phyloP scores from a whole-genome alignment of 2,113 vertebrate genomes.

The Elaphurus davidianus region DNA sequence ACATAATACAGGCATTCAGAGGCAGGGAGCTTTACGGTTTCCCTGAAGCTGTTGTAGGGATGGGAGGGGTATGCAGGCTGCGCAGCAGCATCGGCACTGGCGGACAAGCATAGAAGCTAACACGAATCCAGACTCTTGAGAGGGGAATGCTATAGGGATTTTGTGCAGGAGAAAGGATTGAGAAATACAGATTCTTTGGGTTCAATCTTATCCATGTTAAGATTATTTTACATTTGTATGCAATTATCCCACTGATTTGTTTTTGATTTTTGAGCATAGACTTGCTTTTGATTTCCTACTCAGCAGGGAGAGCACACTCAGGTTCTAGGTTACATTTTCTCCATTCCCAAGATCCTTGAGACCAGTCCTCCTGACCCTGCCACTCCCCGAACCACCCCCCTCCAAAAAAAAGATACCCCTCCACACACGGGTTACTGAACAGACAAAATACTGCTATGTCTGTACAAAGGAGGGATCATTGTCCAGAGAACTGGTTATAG shows the following conservation, averaged over 20 bases:
- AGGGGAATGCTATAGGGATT: neutral
- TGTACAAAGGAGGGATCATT: neutral
- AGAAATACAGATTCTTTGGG: neutral
- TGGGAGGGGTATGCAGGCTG: neutral
- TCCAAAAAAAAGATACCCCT: neutral
- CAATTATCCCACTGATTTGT: neutral
- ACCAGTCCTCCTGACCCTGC: neutral
- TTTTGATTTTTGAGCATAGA: slow-evolving; percentile 21
- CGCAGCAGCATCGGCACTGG: neutral
- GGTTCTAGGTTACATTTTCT: neutral
- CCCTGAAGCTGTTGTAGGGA: neutral
- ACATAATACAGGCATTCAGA: neutral
- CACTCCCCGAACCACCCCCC: neutral
- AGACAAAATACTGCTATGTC: neutral
- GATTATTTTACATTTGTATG: neutral
- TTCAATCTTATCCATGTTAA: neutral
- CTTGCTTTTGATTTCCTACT: neutral
- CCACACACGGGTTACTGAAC: neutral
- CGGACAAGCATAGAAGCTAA: neutral
- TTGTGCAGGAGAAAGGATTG: neutral
- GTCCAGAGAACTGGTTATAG: neutral
- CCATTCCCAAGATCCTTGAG: neutral
- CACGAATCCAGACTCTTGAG: neutral
- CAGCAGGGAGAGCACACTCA: neutral
- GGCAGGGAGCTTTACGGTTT: neutral